Evolutionary conservation across 2,888 invertebrate species (phyloP), one percentile per base, ranked within the genome.

Genomic region (Piscicola geometra): DNA sequence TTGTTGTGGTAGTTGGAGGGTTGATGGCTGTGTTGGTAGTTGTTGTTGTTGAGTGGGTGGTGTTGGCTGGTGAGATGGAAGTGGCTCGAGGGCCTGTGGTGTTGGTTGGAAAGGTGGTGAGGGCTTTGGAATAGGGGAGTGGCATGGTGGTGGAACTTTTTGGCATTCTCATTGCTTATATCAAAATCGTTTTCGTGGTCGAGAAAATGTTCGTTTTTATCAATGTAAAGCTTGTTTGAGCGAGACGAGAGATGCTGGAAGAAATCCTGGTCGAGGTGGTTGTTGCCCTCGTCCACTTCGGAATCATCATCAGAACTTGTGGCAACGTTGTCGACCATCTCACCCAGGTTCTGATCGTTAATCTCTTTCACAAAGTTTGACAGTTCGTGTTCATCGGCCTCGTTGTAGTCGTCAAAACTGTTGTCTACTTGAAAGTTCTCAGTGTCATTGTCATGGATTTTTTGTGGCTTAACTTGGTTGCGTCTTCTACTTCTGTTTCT

Each of bases 41-140:
- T 41, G 41, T 5, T 41, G 41, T 5, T 41, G 41, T 41, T 41
- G 15, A 41, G 41, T 41, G 41, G 41, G 41, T 41, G 41, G 41
- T 41, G 41, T 56, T 56, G 60, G 60, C n/a, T 56, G 25, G 60
- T 5, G 3, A 56, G 21, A 56, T 56, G 60, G 60, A 18, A 56
- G 60, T 56, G 60, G 60, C n/a, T 56, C 15, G 60, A n/a, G n/a
- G 60, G 60, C n/a, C 25, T 9, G n/a, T 56, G 60, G 25, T 56
- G 60, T 56, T 56, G 60, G 60, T 56, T 56, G 21, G 60, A 56
- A 25, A 56, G 60, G 25, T 56, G 60, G 25, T 56, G 60, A 21
- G 60, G 60, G 60, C n/a, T 56, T 56, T 56, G 60, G 25, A 56
- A 56, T 5, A 56, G 60, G n/a, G 60, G 25, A 3, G 21, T 56